A percentile compares a stretch with the other conserved stretches of the same genome.
phyloP scores from a whole-genome alignment of 2,888 invertebrate genomes.

The Oscheius onirici region DNA sequence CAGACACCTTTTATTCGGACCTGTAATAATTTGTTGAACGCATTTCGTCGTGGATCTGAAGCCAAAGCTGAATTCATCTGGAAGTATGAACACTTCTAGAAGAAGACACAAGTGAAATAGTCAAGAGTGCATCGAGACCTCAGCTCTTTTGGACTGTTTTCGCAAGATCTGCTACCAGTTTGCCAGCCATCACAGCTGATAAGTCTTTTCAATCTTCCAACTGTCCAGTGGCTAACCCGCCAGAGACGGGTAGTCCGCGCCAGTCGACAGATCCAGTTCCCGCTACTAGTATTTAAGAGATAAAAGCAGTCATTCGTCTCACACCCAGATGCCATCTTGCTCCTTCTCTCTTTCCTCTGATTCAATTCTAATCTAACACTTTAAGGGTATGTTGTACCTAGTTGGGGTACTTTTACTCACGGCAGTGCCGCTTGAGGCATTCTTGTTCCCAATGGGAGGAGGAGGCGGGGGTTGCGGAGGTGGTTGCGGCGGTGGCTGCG shows the following conservation, averaged over 20 bases:
- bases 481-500: conserved; percentile 17
- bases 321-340: conserved; percentile 23
- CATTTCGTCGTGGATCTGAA: too few relatives aligned
- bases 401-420: conserved; percentile 40
- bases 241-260: background rate
- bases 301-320: conserved; percentile 10
- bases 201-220: too few relatives aligned
- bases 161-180: too few relatives aligned
- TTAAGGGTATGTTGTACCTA: conserved; percentile 47
- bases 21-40: too few relatives aligned
- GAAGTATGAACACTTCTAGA: too few relatives aligned
- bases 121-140: too few relatives aligned
- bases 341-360: conserved; percentile 13
- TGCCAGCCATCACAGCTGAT: too few relatives aligned
- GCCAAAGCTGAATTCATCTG: too few relatives aligned
- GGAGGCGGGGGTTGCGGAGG: conserved; percentile 29
- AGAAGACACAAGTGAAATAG: too few relatives aligned
- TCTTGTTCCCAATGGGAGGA: conserved; percentile 45
- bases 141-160: too few relatives aligned
- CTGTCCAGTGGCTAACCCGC: too few relatives aligned
- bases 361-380: background rate
- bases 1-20: too few relatives aligned
- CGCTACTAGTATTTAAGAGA: conserved; percentile 48
- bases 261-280: conserved; percentile 26
- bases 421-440: conserved; percentile 41